These are phyloP conservation scores for Drosophila arawakana DNA, from an alignment of 1,140 invertebrate species.

Conservation along the genomic window DNA sequence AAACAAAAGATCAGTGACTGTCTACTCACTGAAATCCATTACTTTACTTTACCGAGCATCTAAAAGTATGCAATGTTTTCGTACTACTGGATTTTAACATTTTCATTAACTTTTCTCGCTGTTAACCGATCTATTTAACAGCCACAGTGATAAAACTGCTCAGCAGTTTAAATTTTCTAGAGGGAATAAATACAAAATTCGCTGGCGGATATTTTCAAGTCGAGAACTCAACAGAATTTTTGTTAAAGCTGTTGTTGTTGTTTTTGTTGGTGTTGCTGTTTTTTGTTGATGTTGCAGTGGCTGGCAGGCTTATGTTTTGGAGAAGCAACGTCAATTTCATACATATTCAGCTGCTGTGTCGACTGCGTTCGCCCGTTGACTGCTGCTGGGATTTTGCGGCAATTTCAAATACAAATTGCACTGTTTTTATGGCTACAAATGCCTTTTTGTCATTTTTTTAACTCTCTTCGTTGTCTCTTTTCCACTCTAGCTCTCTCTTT, in stretches of 20 bases:
- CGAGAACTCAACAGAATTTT: not conserved
- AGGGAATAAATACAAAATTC: too few species aligned
- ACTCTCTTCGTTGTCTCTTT: slow-evolving; percentile 8
- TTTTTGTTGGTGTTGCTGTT: slow-evolving; percentile 14
- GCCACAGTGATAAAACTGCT: too few species aligned
- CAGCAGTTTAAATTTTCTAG: too few species aligned
- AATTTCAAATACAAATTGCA: slow-evolving; percentile 83
- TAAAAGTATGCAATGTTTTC: too few species aligned
- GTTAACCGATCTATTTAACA: too few species aligned
- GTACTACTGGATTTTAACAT: too few species aligned
- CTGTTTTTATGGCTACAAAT: slow-evolving; percentile 81
- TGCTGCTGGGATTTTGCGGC: slow-evolving; percentile 79
- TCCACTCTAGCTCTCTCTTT: not conserved
- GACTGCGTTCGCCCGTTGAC: slow-evolving; percentile 35
- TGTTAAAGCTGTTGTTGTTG: slow-evolving; percentile 12
- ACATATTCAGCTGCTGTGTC: slow-evolving; percentile 65
- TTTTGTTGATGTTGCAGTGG: slow-evolving; percentile 25
- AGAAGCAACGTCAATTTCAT: slow-evolving; percentile 64
- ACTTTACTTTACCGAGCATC: too few species aligned
- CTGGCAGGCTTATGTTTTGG: slow-evolving; percentile 53
- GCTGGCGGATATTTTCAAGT: too few species aligned
- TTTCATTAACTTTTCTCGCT: too few species aligned
- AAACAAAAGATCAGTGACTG: too few species aligned
- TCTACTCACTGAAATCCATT: too few species aligned
- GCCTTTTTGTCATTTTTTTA: slow-evolving; percentile 69